Evolutionary conservation across 92 coral and sea anemone genomes (phyloP).

Genomic region (Phenganax subtilis): DNA sequence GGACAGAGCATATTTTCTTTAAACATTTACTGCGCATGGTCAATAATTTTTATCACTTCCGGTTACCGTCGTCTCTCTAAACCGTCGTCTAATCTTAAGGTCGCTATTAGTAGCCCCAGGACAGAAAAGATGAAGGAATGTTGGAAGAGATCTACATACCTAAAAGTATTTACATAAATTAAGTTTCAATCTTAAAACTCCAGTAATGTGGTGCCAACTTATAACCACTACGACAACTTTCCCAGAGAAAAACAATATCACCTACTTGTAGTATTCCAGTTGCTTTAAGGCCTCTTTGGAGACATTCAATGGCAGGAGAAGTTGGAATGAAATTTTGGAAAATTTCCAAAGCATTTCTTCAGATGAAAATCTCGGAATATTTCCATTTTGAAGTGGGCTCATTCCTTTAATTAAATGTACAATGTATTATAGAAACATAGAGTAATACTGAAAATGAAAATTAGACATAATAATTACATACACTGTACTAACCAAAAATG

Average conservation of each 20-base stretch:
- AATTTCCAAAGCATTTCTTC: constrained; percentile 10
- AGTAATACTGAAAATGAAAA: neutral
- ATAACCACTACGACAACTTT: too few species aligned
- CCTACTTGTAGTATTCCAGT: too few species aligned
- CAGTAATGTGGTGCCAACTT: too few species aligned
- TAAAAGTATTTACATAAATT: neutral
- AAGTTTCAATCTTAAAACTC: too few species aligned
- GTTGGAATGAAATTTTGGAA: neutral
- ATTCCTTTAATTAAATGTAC: constrained; percentile 34
- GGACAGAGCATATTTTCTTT: too few species aligned
- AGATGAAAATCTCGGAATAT: constrained; percentile 19
- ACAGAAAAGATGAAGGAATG: neutral
- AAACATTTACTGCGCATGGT: too few species aligned
- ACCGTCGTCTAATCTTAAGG: constrained; percentile 25
- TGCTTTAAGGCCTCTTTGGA: neutral
- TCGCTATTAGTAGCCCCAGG: neutral
- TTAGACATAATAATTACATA: neutral
- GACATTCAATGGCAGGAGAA: neutral
- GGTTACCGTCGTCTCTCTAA: too few species aligned
- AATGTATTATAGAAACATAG: neutral
- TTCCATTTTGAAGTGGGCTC: constrained; percentile 49
- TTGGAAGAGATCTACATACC: neutral
- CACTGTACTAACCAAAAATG: neutral
- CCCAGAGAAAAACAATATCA: too few species aligned
- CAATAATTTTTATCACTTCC: too few species aligned